Base-by-base conservation (phyloP, 2,797 vertebrate species). In the Labroides dimidiatus region DNA sequence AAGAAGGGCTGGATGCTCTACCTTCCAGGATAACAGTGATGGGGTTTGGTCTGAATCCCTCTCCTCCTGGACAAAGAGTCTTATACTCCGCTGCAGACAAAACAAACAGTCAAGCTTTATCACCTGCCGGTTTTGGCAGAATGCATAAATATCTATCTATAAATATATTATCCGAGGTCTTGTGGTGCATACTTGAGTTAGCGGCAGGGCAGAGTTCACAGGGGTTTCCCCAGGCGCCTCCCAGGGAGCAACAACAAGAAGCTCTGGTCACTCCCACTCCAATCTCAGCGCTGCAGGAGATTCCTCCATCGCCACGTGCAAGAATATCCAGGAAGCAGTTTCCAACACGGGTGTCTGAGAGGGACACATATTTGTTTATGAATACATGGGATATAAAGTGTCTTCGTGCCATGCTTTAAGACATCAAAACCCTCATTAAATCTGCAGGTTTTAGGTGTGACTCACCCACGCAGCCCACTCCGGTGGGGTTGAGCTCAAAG, bases 1-100 rank as follows among this genome's bases (percentile, higher is more conserved):
- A 58, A 12, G 10, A 27, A 36, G 39, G 52, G 48, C 1, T 24
- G 19, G 11, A 19, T 11, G 6, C 39, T 86, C 92, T 92, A 98
- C 96, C 97, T 90, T 99, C 97, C 77, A 99, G 88, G 81, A 97
- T 96, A 71, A 99, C 95, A 0, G 97, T 99, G 87, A 96, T 94
- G 49, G 96, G 96, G 85, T 97, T 99, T 45, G 97, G 97, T 59
- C 94, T 88, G 92, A 99, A 99, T 4, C 97, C 97, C 79, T 98
- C 96, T 48, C 97, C 97, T 68, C 97, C 96, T 0, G 97, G 97
- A 82, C 98, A 99, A 56, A 99, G 78, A 39, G 97, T 97, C 88
- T 97, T 98, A 87, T 98, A 98, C 74, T 98, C 96, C 0, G 96
- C 97, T 98, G 85, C 11, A 80, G 52, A 76, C 15, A 37, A 72